phyloP scores from a whole-genome alignment of 2,888 invertebrate genomes.

The Cyaniris semiargus region DNA sequence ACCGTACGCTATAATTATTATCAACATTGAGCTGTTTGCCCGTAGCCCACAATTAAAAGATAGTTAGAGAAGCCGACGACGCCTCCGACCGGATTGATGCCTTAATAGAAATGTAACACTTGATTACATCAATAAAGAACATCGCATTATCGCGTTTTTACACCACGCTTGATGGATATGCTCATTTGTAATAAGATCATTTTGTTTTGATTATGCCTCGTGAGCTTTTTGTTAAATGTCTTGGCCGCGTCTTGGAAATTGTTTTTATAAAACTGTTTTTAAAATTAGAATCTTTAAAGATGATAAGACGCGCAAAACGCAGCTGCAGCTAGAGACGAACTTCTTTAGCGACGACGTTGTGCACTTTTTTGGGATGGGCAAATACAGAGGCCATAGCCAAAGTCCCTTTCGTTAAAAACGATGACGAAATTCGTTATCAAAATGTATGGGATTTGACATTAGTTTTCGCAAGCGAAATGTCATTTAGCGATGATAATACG shows the following conservation, averaged over 20 bases:
- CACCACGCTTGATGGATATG: constrained; percentile 57
- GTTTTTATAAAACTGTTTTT: background rate
- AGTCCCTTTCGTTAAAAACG: too few relatives aligned
- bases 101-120: constrained; percentile 74
- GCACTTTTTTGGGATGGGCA: too few relatives aligned
- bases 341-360: too few relatives aligned
- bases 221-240: constrained; percentile 10
- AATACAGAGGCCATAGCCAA: too few relatives aligned
- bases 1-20: constrained; percentile 67
- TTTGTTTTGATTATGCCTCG: constrained; percentile 31
- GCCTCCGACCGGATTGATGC: constrained; percentile 65
- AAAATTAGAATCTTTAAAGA: background rate
- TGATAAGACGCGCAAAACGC: too few relatives aligned
- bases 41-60: constrained; percentile 73
- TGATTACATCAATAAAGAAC: constrained; percentile 63
- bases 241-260: constrained; percentile 14
- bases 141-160: constrained; percentile 55
- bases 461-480: too few relatives aligned
- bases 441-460: too few relatives aligned
- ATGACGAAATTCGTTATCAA: too few relatives aligned
- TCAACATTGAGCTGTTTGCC: constrained; percentile 60
- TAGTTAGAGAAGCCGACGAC: constrained; percentile 67
- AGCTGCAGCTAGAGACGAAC: too few relatives aligned
- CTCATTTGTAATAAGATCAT: constrained; percentile 40
- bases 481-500: too few relatives aligned